phyloP scores from a whole-genome alignment of 2,797 vertebrate genomes.

The Meriones psammophilus region DNA sequence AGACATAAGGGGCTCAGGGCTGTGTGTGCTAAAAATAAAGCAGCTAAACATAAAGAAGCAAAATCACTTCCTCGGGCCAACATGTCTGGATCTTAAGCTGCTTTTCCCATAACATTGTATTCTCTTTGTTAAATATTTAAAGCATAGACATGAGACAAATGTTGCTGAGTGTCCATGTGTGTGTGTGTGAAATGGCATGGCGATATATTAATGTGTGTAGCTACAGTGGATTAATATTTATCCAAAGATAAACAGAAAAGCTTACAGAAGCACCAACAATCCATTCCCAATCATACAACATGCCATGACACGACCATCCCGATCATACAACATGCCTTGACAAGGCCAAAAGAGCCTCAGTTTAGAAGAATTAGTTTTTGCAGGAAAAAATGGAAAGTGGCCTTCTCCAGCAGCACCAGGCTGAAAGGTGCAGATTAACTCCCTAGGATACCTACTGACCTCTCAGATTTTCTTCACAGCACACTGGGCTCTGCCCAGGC shows the following conservation, averaged over 20 bases:
- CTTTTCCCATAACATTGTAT: slow-evolving; percentile 37
- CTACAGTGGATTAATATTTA: neutral
- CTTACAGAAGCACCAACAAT: neutral
- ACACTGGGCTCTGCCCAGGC: neutral
- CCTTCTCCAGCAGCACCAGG: neutral
- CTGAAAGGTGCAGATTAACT: too few relatives aligned
- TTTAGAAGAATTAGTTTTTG: too few relatives aligned
- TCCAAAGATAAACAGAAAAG: neutral
- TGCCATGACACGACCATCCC: neutral
- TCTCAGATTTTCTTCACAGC: too few relatives aligned
- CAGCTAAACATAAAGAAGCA: slow-evolving; percentile 43
- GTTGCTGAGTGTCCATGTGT: neutral
- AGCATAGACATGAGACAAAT: slow-evolving; percentile 47
- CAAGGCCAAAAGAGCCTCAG: too few relatives aligned
- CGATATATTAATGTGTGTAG: neutral
- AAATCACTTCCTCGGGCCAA: neutral
- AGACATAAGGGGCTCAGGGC: neutral
- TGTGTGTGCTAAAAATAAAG: slow-evolving; percentile 57
- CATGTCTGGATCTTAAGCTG: neutral
- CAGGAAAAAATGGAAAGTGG: too few relatives aligned
- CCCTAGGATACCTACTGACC: too few relatives aligned
- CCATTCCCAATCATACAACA: neutral
- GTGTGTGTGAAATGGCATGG: neutral
- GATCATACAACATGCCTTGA: too few relatives aligned
- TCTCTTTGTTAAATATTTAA: slow-evolving; percentile 62